Evolutionary conservation across 2,888 invertebrate species (phyloP), one percentile per base, ranked within the genome.

Genomic region (Eilema griseolum): DNA sequence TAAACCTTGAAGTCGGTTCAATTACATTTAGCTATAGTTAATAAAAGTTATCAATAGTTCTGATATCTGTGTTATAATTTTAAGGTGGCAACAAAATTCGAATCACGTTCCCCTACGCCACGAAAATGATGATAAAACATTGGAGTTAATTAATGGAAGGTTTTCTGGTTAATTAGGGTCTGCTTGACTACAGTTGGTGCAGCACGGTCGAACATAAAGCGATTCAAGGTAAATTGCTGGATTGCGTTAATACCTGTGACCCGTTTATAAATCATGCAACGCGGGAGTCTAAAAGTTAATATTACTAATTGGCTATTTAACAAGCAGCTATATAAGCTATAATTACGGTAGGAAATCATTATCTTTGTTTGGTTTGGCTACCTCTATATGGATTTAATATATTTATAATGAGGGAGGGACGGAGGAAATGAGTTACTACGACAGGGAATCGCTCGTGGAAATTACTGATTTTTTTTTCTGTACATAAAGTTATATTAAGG

Each of bases 231-330:
- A 67, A 67, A 70, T 70, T 57, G 62, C 66, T 28, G 37, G 59
- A 59, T 70, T 62, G 69, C 41, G 63, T 69, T 69, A 69, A 70
- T 57, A 57, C 66, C 62, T 28, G 62, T 66, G 57, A 62, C 66
- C 70, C 66, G 66, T 70, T 33, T 57, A 70, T 70, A 70, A 66
- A 70, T 70, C 66, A 67, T 63, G 60, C 41, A 63, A 20, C 66
- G 59, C 59, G 46, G 26, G 46, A 28, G 57, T 57, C 57, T 62
- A 67, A 33, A 70, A 69, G 52, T 52, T 52, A 52, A 57, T 66
- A 66, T 59, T 66, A 70, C 26, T 66, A 66, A 70, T 70, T 66
- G 66, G 61, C 41, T 62, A 62, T 62, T 61, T 62, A 66, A 57
- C 57, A 66, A 61, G 66, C 26, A 61, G 37, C 66, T 56, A 65